A percentile compares a stretch with the other conserved stretches of the same genome.
phyloP scores from a whole-genome alignment of 2,888 invertebrate genomes.

The Drosophila anomalipes region DNA sequence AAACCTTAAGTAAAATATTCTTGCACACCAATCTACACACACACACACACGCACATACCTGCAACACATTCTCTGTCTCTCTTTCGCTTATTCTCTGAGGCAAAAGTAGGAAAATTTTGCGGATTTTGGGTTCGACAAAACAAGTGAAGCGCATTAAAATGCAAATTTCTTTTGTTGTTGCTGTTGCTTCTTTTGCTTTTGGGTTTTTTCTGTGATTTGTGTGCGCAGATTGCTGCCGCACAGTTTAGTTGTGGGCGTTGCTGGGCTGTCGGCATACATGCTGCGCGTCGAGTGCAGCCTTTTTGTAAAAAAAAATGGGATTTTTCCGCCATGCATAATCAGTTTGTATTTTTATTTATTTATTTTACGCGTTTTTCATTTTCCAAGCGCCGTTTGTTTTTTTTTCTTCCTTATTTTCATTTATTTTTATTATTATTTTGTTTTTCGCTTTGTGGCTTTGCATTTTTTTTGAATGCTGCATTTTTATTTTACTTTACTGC shows the following conservation, averaged over 20 bases:
- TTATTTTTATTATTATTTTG: conserved; percentile 38
- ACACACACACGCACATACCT: conserved; percentile 1
- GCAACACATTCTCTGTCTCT: conserved; percentile 3
- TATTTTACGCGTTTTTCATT: conserved; percentile 80
- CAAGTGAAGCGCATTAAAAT: conserved; percentile 81
- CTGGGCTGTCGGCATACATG: conserved; percentile 44
- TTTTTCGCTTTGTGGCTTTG: conserved; percentile 55
- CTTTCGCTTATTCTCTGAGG: conserved; percentile 11
- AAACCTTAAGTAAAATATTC: conserved; percentile 42
- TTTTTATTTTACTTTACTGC: conserved; percentile 34
- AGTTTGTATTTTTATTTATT: conserved; percentile 80
- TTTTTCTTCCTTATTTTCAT: conserved; percentile 22
- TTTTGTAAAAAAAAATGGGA: conserved; percentile 56
- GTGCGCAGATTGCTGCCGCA: conserved; percentile 51
- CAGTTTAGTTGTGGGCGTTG: conserved; percentile 77
- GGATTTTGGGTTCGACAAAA: conserved; percentile 56
- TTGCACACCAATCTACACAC: conserved; percentile 13
- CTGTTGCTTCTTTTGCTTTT: conserved; percentile 32
- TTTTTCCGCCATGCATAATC: conserved; percentile 80
- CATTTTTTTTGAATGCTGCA: conserved; percentile 24
- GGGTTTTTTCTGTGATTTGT: conserved; percentile 67
- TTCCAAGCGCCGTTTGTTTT: conserved; percentile 54
- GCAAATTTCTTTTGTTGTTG: conserved; percentile 66
- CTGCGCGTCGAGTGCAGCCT: conserved; percentile 44
- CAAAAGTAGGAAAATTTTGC: conserved; percentile 44